Evolutionary conservation across 2,888 invertebrate genomes (phyloP), one percentile per base, ranked within the genome.

Genomic region (Clusia tigrina): DNA sequence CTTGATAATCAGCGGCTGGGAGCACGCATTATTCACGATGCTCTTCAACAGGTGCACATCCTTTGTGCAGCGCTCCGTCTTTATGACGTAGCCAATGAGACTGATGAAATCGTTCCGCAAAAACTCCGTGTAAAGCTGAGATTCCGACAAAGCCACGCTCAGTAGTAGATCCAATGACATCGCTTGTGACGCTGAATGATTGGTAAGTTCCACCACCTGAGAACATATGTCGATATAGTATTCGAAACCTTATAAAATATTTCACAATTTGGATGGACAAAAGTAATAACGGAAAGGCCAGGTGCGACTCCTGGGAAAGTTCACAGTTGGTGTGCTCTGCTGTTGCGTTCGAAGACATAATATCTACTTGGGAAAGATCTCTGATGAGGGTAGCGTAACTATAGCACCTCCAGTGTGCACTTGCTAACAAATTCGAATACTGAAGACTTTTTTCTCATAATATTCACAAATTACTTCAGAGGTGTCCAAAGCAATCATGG

Each of bases 1-100:
- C 65, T 85, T 85, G 15, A 81, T 78, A 22, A 88, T 80, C 38
- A 90, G 74, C 0, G 88, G 83, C 57, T 83, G 84, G 68, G 88
- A 88, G 78, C 90, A 91, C 25, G 90, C 88, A 23, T 87, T 88
- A 64, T 91, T 90, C 20, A 91, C 72, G 38, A 91, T 86, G 62
- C 88, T 88, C 81, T 88, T 87, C 20, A 91, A 84, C 67, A 90
- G 83, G 65, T 87, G 86, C 53, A 86, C 86, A 32, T 88, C 86
- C 64, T 89, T 86, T 52, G 83, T 82, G 72, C 89, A 89, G 54
- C 83, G 80, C 42, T 87, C 85, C 17, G 90, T 87, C 61, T 88
- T 87, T 59, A 91, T 83, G 25, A 91, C 88, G 32, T 88, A 86
- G 24, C 88, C 86, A 66, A 91, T 83, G 70, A 90, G 83, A 60